A percentile compares a stretch with the other conserved stretches of the same genome.
These are phyloP conservation scores for Erpetoichthys calabaricus DNA, from an alignment of 2,797 vertebrate genomes.

Conservation along the genomic window DNA sequence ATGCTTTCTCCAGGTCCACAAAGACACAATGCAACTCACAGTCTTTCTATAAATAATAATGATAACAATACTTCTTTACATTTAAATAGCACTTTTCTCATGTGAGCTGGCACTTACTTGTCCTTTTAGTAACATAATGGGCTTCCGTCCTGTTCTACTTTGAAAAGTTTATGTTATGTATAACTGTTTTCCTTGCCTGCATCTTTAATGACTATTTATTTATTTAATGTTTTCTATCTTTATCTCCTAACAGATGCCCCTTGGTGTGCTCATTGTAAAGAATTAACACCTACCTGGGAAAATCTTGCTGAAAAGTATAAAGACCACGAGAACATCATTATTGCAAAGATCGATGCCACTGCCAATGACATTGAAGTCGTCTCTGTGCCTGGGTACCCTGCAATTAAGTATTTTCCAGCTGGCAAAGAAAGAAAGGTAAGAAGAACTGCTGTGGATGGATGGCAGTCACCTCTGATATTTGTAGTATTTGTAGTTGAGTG, in stretches of 20 bases:
- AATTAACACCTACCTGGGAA: slow-evolving; percentile 69
- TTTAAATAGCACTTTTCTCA: too few species aligned
- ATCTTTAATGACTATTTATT: not conserved
- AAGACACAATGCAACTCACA: too few species aligned
- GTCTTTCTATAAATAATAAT: too few species aligned
- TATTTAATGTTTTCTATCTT: not conserved
- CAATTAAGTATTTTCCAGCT: slow-evolving; percentile 71
- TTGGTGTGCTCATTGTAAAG: slow-evolving; percentile 81
- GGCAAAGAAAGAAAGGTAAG: slow-evolving; percentile 58
- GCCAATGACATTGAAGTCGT: slow-evolving; percentile 74
- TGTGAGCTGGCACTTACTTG: too few species aligned
- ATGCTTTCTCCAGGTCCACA: too few species aligned
- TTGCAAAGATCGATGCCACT: slow-evolving; percentile 72
- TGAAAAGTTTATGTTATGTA: too few species aligned
- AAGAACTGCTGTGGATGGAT: not conserved
- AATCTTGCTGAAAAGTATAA: slow-evolving; percentile 71
- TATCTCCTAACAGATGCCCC: slow-evolving; percentile 59
- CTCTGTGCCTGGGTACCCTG: slow-evolving; percentile 54
- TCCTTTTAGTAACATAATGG: too few species aligned
- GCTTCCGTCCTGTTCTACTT: too few species aligned
- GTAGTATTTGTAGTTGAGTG: too few species aligned
- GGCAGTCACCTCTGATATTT: not conserved
- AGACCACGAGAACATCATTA: slow-evolving; percentile 60
- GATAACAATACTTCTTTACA: too few species aligned
- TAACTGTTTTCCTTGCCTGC: too few species aligned